A percentile compares a stretch with the other conserved stretches of the same genome.
phyloP scores from a whole-genome alignment of 2,888 invertebrate species.

The Drosophila eohydei region DNA sequence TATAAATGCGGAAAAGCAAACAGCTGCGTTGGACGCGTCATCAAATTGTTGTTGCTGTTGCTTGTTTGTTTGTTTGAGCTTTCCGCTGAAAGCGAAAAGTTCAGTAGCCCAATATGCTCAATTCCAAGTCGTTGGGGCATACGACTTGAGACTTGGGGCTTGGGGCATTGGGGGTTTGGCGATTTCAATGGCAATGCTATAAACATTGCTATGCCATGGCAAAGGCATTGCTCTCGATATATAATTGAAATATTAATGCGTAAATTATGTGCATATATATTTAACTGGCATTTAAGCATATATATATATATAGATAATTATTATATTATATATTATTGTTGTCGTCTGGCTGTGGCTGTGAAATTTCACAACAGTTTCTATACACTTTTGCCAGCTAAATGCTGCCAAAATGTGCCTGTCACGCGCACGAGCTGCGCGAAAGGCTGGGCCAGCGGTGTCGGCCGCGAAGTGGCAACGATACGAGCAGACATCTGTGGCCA shows the following conservation, averaged over 20 bases:
- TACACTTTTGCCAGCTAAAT: slow-evolving; percentile 32
- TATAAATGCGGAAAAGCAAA: slow-evolving; percentile 65
- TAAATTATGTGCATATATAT: slow-evolving; percentile 39
- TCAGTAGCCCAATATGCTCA: slow-evolving; percentile 58
- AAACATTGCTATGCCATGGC: slow-evolving; percentile 32
- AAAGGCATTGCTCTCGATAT: slow-evolving; percentile 7
- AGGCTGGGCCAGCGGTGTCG: background rate
- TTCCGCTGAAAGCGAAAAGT: slow-evolving; percentile 67
- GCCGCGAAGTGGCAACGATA: background rate
- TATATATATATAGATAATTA: background rate
- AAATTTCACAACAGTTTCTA: slow-evolving; percentile 28
- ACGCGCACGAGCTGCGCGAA: slow-evolving; percentile 63
- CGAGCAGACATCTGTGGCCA: slow-evolving; percentile 5
- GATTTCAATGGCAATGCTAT: slow-evolving; percentile 27
- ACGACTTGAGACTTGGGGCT: background rate
- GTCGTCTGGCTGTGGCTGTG: background rate
- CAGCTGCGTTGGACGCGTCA: slow-evolving; percentile 43
- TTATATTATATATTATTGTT: slow-evolving; percentile 9
- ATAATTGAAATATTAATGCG: slow-evolving; percentile 51
- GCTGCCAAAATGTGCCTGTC: slow-evolving; percentile 71
- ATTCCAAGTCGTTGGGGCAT: background rate
- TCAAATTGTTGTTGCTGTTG: slow-evolving; percentile 28
- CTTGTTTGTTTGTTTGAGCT: slow-evolving; percentile 11
- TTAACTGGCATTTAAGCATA: background rate
- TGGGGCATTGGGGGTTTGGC: background rate